These are phyloP conservation scores for Trichacis sp. DNA, from an alignment of 2,888 invertebrate species.

Conservation along the genomic window DNA sequence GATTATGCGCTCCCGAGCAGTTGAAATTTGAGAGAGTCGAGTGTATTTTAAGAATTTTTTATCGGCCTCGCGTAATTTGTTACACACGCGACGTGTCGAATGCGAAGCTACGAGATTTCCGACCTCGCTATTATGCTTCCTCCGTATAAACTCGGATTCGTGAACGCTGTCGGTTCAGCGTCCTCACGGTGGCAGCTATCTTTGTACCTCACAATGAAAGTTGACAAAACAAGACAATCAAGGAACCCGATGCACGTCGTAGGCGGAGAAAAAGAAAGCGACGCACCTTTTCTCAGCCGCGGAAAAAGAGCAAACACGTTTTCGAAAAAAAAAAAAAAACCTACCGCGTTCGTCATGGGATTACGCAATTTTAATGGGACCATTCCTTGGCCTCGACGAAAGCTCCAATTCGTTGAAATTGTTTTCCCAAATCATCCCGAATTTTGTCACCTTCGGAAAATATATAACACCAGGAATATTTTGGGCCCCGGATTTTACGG, in stretches of 20 bases:
- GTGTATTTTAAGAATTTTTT: not conserved
- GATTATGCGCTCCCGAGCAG: too few relatives aligned
- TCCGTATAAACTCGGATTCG: not conserved
- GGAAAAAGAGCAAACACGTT: conserved; percentile 35
- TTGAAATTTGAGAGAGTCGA: too few relatives aligned
- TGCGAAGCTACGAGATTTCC: conserved; percentile 52
- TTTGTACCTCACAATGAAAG: conserved; percentile 58
- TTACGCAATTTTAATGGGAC: too few relatives aligned
- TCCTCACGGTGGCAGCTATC: conserved; percentile 36
- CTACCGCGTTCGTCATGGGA: too few relatives aligned
- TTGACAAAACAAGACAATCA: conserved; percentile 68
- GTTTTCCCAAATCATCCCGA: not conserved
- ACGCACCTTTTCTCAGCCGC: conserved; percentile 38
- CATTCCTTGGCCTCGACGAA: too few relatives aligned
- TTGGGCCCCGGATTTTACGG: too few relatives aligned
- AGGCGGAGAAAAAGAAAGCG: conserved; percentile 43
- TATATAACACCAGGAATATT: too few relatives aligned
- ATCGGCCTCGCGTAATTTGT: not conserved
- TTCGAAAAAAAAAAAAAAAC: not conserved
- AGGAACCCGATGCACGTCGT: conserved; percentile 51
- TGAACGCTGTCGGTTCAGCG: conserved; percentile 6
- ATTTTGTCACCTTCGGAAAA: not conserved
- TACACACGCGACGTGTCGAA: conserved; percentile 56
- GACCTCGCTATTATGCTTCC: conserved; percentile 41
- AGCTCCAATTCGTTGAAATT: not conserved